Conservation (phyloP, 35 echinoderm and acorn worm genomes). For the Ophiothrix spiculata region DNA sequence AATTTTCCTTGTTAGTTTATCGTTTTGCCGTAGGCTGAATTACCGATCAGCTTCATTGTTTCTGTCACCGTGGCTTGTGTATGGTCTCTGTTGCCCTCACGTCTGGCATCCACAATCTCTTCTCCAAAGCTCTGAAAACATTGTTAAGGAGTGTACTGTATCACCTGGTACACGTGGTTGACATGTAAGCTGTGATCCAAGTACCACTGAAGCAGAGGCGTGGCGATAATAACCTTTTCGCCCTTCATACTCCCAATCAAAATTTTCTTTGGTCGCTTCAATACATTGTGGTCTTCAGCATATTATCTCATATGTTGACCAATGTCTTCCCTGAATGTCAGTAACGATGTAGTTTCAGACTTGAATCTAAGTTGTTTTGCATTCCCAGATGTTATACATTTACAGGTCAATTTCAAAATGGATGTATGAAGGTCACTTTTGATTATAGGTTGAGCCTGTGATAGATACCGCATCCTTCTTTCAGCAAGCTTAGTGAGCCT, state of each 20-base stretch:
- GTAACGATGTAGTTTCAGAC: too few relatives aligned
- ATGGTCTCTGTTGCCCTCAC: slow-evolving; percentile 21
- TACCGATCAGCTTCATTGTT: slow-evolving; percentile 41
- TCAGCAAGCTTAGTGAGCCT: too few relatives aligned
- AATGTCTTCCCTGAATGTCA: slow-evolving; percentile 54
- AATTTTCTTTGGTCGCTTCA: slow-evolving; percentile 15
- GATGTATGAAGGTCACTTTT: too few relatives aligned
- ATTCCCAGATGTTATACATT: too few relatives aligned
- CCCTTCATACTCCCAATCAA: slow-evolving; percentile 21
- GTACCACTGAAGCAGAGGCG: slow-evolving; percentile 34
- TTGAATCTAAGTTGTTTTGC: too few relatives aligned
- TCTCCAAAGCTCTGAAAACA: slow-evolving; percentile 18
- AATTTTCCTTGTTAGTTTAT: slow-evolving; percentile 1
- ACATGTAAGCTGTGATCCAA: slow-evolving; percentile 22
- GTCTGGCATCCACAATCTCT: slow-evolving; percentile 24
- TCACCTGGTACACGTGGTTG: slow-evolving; percentile 19
- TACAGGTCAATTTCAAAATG: too few relatives aligned
- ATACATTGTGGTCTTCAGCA: slow-evolving; percentile 15
- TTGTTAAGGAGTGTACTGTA: slow-evolving; percentile 14
- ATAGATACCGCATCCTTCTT: too few relatives aligned
- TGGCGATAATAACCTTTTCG: slow-evolving; percentile 7
- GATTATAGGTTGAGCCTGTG: too few relatives aligned
- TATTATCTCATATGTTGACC: slow-evolving; percentile 40
- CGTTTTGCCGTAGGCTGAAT: slow-evolving; percentile 46
- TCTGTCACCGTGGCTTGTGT: slow-evolving; percentile 9